Evolutionary conservation across 1,140 invertebrate species (phyloP), one percentile per base, ranked within the genome.

Genomic region (Cyclargus thomasi): DNA sequence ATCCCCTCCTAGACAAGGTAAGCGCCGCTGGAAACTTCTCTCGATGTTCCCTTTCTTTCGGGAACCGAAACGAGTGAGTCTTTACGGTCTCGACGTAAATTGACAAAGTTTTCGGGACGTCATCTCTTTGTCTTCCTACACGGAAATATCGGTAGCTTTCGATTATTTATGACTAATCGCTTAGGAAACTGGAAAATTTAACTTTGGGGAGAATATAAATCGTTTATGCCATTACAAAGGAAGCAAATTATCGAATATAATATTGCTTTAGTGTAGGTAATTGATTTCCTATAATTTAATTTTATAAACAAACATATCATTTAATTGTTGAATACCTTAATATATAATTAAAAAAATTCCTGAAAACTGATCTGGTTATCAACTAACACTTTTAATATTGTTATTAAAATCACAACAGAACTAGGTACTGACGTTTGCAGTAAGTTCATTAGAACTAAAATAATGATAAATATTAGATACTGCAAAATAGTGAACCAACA

Each of bases 1-100:
- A 90, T 90, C 85, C 85, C 79, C 83, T 84, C 78, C 85, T 84
- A 86, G 86, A 89, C 83, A 86, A 85, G 79, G 85, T 86, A 90
- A 88, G 86, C 87, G 86, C 82, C 75, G 84, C 77, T 88, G 82
- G 76, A 86, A 90, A 88, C 81, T 90, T 88, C 85, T 77, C 78
- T 80, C 81, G 80, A 85, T 79, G 83, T 83, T 87, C 81, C 83
- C 87, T 90, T 86, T 83, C 81, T 78, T 77, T 79, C 74, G 74
- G 82, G 78, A 81, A 79, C 80, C 79, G 82, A 85, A 82, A 83
- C 76, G 75, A 77, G 79, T 77, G 81, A 82, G 85, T 82, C 85
- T 88, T 88, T 87, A 83, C 74, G 77, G 72, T 82, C 80, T 81
- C 80, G 75, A 81, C 70, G 81, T 82, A 86, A 86, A 87, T 90